phyloP scores from a whole-genome alignment of 2,888 invertebrate species.

The Eupeodes luniger region DNA sequence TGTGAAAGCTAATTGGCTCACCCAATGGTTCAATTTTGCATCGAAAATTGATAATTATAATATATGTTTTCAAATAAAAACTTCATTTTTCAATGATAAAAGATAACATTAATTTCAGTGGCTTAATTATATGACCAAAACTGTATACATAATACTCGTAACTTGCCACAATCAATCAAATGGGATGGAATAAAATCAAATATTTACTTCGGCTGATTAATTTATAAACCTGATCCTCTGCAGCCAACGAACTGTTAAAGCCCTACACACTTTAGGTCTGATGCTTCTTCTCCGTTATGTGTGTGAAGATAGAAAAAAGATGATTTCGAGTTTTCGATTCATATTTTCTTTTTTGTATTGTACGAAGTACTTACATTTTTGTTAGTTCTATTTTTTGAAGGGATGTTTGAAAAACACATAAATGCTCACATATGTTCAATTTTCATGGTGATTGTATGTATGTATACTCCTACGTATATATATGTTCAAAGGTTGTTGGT shows the following conservation, averaged over 20 bases:
- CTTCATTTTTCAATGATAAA: too few species aligned
- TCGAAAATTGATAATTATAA: too few species aligned
- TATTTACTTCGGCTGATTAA: slow-evolving; percentile 74
- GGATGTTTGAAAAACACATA: not conserved
- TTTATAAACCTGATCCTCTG: slow-evolving; percentile 70
- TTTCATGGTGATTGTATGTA: slow-evolving; percentile 18
- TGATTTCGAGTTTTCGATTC: slow-evolving; percentile 68
- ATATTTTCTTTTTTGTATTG: slow-evolving; percentile 5
- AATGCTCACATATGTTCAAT: slow-evolving; percentile 43
- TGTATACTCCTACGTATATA: too few species aligned
- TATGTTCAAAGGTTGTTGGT: slow-evolving; percentile 27
- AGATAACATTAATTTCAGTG: too few species aligned
- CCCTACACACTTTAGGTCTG: slow-evolving; percentile 12
- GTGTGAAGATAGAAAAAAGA: slow-evolving; percentile 19
- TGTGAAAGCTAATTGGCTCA: too few species aligned
- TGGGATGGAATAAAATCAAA: slow-evolving; percentile 72
- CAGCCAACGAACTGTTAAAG: slow-evolving; percentile 67
- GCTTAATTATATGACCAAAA: not conserved
- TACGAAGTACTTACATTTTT: not conserved
- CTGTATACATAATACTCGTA: slow-evolving; percentile 31
- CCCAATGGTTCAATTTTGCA: too few species aligned
- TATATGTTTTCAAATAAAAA: too few species aligned
- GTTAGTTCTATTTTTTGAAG: not conserved
- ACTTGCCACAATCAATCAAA: slow-evolving; percentile 70
- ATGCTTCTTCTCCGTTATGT: not conserved